phyloP scores from a whole-genome alignment of 1,140 invertebrate genomes.

The Agrypnia vestita region DNA sequence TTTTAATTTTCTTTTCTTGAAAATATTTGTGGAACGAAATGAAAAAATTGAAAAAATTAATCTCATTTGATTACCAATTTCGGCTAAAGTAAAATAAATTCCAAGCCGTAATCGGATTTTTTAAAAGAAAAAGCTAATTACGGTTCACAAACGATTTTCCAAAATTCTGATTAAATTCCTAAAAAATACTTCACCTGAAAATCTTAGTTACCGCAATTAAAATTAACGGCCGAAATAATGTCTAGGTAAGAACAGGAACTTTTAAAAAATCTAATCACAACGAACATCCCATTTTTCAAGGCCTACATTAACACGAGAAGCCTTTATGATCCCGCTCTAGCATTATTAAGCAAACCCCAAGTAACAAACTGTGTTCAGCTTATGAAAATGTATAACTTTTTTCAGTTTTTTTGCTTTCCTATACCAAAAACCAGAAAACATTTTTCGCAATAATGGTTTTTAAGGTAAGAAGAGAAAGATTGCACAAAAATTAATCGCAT shows the following conservation, averaged over 20 bases:
- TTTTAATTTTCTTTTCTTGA: no score
- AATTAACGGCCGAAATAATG: neutral
- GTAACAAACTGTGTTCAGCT: conserved; percentile 34
- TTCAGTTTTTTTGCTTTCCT: conserved; percentile 24
- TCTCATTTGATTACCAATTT: no score
- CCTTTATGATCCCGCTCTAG: conserved; percentile 20
- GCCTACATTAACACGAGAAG: conserved; percentile 21
- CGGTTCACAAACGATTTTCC: neutral
- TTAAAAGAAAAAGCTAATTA: conserved; percentile 1
- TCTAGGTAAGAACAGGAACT: neutral
- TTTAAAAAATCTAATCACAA: conserved; percentile 23
- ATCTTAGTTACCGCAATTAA: conserved; percentile 24
- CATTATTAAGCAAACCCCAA: conserved; percentile 17
- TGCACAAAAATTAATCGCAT: no score
- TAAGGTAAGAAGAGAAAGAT: no score
- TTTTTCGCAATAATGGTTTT: no score
- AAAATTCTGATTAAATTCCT: conserved; percentile 14
- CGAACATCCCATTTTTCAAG: conserved; percentile 19
- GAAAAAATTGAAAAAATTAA: no score
- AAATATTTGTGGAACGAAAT: no score
- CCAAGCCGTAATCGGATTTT: no score
- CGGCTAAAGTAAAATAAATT: no score
- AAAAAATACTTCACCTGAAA: conserved; percentile 24
- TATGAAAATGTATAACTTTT: conserved; percentile 34
- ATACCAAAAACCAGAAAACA: no score